These are phyloP conservation scores for Fragum fragum DNA, from an alignment of 2,888 invertebrate species.

Conservation along the genomic window DNA sequence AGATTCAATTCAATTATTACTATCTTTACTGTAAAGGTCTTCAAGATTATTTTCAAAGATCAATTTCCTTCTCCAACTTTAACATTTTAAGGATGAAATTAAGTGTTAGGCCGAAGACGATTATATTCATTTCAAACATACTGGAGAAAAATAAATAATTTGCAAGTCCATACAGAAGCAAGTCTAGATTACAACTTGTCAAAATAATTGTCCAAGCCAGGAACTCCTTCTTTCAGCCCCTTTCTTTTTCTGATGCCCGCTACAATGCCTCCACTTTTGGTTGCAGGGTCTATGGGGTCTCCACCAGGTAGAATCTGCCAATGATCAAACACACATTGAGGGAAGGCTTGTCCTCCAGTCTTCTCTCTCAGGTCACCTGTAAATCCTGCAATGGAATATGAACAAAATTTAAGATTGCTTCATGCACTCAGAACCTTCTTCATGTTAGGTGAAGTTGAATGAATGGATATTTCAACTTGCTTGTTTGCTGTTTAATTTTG, in stretches of 20 bases:
- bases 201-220: conserved; percentile 97
- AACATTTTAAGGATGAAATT: too few species aligned
- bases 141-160: conserved; percentile 7
- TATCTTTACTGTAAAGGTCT: too few species aligned
- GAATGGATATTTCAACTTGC: too few species aligned
- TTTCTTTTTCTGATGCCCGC: conserved; percentile 99
- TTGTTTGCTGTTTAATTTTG: background rate
- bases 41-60: too few species aligned
- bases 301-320: conserved; percentile 99
- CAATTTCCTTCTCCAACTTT: too few species aligned
- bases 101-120: too few species aligned
- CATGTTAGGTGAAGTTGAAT: too few species aligned
- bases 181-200: conserved; percentile 96
- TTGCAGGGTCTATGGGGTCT: conserved; percentile 93
- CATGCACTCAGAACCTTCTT: too few species aligned
- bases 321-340: conserved; percentile 99
- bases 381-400: conserved; percentile 91
- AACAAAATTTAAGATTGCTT: too few species aligned
- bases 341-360: conserved; percentile 99
- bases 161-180: background rate
- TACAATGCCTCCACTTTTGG: conserved; percentile 87
- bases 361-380: conserved; percentile 98
- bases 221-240: conserved; percentile 99
- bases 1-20: too few species aligned
- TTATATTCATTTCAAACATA: too few species aligned